These are phyloP conservation scores for Amphilophus citrinellus DNA, from an alignment of 2,113 vertebrate species.

Conservation along the genomic window DNA sequence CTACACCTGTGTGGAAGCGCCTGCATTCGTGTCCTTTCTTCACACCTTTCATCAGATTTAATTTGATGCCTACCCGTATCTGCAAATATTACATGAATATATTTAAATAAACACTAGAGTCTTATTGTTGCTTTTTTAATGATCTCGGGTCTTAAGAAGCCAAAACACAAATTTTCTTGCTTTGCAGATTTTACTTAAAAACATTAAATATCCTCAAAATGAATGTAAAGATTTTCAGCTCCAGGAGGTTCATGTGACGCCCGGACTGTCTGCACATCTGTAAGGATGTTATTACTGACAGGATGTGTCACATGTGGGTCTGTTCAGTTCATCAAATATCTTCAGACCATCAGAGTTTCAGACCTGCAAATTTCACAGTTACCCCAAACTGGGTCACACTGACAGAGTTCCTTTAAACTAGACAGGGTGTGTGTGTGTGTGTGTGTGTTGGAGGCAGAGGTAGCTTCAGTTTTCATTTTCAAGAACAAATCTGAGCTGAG, in stretches of 20 bases:
- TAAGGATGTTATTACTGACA: too few species aligned
- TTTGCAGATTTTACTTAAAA: neutral
- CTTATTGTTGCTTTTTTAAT: neutral
- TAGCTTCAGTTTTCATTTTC: too few species aligned
- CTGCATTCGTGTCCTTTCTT: neutral
- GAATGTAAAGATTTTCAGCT: neutral
- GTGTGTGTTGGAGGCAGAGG: too few species aligned
- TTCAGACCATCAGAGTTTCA: too few species aligned
- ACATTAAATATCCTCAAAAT: neutral
- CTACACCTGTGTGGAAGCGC: neutral
- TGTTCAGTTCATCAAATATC: too few species aligned
- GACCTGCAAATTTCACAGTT: too few species aligned
- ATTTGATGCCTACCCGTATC: neutral
- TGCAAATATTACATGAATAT: neutral
- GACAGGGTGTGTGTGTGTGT: too few species aligned
- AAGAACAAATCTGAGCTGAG: too few species aligned
- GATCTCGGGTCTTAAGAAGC: neutral
- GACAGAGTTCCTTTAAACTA: too few species aligned
- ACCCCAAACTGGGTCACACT: too few species aligned
- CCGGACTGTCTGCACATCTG: too few species aligned
- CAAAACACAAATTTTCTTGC: rapidly evolving
- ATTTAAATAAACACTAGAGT: neutral
- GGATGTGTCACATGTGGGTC: too few species aligned
- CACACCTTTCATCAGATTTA: neutral
- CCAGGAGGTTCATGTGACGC: neutral